Conservation (phyloP, 2,797 vertebrate species). For the Staurois parvus region DNA sequence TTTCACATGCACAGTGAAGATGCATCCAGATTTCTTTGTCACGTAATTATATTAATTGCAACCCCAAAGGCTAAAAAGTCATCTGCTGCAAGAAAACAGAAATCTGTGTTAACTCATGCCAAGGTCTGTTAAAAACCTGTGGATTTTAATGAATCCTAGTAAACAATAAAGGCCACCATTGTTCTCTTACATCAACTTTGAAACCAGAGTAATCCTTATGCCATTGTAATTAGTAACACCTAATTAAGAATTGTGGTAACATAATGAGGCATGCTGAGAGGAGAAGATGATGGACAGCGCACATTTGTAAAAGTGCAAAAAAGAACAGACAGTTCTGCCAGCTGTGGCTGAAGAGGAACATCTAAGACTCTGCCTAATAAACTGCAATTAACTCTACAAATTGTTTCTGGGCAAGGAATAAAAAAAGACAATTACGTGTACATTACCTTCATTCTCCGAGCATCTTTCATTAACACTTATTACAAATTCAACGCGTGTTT, state of each 20-base stretch:
- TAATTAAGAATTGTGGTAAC: constrained; percentile 45
- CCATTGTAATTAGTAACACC: constrained; percentile 45
- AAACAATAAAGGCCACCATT: constrained; percentile 35
- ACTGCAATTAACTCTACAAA: constrained; percentile 37
- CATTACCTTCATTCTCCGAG: too few species aligned
- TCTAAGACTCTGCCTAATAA: constrained; percentile 12
- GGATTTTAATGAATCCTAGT: constrained; percentile 37
- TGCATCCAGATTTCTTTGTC: neutral
- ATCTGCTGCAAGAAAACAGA: constrained; percentile 14
- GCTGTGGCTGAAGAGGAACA: constrained; percentile 8
- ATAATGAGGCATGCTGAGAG: constrained; percentile 34
- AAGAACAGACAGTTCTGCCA: constrained; percentile 6
- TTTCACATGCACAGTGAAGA: neutral
- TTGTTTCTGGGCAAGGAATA: constrained; percentile 1
- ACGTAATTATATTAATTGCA: constrained; percentile 36
- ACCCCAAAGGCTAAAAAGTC: constrained; percentile 42
- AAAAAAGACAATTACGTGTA: neutral
- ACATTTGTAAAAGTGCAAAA: neutral
- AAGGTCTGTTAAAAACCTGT: constrained; percentile 25
- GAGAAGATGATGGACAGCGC: constrained; percentile 29
- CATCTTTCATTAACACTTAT: too few species aligned
- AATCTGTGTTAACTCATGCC: constrained; percentile 46
- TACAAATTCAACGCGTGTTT: too few species aligned
- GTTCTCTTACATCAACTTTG: constrained; percentile 34
- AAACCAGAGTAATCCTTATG: constrained; percentile 15